Evolutionary conservation across 2,888 invertebrate species (phyloP).

Genomic region (Mylabris sibirica): DNA sequence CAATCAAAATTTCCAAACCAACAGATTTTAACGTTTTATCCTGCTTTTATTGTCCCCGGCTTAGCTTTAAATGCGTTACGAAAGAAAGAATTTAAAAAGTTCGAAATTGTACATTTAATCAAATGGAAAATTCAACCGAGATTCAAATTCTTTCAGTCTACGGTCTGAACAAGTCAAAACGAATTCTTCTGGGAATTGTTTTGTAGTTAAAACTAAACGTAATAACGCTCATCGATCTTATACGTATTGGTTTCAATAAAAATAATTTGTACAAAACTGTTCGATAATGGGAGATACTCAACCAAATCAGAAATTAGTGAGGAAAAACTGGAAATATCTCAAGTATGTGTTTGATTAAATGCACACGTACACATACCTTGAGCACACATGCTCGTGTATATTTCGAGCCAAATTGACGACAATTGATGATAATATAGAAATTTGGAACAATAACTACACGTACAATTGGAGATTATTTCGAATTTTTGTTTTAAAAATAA

Average conservation of each 20-base stretch:
- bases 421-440: background rate
- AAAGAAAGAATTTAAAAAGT: background rate
- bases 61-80: background rate
- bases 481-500: conserved; percentile 53
- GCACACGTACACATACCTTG: conserved; percentile 39
- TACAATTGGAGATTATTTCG: conserved; percentile 19
- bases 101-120: background rate
- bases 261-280: background rate
- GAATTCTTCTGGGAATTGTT: background rate
- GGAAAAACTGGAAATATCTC: conserved; percentile 2
- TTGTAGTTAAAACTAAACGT: too few species aligned
- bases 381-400: conserved; percentile 36
- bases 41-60: background rate
- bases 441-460: background rate
- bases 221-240: too few species aligned
- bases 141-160: background rate
- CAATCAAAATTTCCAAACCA: background rate
- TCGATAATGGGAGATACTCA: too few species aligned
- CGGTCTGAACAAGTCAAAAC: background rate
- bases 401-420: background rate
- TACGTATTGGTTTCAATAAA: too few species aligned
- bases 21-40: background rate
- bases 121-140: background rate
- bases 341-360: conserved; percentile 20
- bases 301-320: background rate